Evolutionary conservation across 2,797 vertebrate genomes (phyloP).

Genomic region (Alosa sapidissima): DNA sequence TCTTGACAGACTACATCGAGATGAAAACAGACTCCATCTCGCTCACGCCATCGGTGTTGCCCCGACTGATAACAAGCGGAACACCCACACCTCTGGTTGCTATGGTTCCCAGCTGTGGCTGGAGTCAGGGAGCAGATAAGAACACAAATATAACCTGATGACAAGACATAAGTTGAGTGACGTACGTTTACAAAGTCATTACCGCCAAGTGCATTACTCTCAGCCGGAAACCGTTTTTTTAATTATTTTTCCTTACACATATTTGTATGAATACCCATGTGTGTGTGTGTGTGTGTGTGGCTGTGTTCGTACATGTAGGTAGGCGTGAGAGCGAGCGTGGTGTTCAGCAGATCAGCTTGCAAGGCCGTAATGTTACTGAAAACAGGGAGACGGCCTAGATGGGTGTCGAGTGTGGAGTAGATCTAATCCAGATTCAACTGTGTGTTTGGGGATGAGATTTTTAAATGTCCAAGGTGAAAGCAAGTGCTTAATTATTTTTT

Average conservation of each 20-base stretch:
- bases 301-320: neutral
- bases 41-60: neutral
- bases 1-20: neutral
- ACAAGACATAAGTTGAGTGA: constrained; percentile 22
- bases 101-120: neutral
- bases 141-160: neutral
- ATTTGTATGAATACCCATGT: neutral
- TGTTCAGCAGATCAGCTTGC: neutral
- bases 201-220: constrained; percentile 68
- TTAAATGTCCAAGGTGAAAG: constrained; percentile 20
- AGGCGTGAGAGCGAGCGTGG: neutral
- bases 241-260: neutral
- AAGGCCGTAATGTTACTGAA: neutral
- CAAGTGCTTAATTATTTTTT: neutral
- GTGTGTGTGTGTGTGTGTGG: constrained; percentile 9
- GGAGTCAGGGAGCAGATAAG: neutral
- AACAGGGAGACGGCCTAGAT: neutral
- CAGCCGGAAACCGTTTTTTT: neutral
- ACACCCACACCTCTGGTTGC: neutral
- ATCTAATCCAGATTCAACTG: constrained; percentile 1
- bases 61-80: neutral
- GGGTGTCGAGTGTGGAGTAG: neutral
- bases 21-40: neutral
- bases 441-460: constrained; percentile 15
- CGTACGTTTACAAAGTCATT: constrained; percentile 67